A percentile compares a stretch with the other conserved stretches of the same genome.
phyloP scores from a whole-genome alignment of 2,113 vertebrate species.

The Pseudorhombus dupliciocellatus region DNA sequence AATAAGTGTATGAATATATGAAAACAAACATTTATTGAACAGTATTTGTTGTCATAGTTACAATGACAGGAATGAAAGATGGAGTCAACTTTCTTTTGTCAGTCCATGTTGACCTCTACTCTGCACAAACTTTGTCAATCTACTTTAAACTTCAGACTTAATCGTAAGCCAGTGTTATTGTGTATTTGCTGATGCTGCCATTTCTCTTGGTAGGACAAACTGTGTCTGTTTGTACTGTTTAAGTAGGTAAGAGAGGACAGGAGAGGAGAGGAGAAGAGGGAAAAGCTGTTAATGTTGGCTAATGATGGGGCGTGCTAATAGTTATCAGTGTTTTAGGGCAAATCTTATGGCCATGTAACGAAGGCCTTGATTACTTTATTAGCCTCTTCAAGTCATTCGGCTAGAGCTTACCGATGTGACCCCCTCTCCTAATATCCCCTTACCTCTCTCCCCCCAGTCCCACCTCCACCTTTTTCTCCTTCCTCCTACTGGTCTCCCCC shows the following conservation, averaged over 20 bases:
- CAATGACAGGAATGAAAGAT: too few species aligned
- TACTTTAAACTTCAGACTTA: not conserved
- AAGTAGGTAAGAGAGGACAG: not conserved
- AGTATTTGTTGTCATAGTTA: too few species aligned
- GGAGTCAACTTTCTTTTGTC: too few species aligned
- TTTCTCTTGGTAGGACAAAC: not conserved
- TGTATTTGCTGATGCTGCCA: not conserved
- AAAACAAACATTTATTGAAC: too few species aligned
- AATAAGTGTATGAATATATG: too few species aligned
- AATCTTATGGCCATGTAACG: constrained; percentile 84
- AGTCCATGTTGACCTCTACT: too few species aligned
- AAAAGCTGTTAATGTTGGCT: constrained; percentile 77
- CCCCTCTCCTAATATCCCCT: constrained; percentile 65
- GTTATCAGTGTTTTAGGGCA: constrained; percentile 84
- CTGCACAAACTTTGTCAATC: too few species aligned
- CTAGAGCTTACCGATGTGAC: constrained; percentile 78
- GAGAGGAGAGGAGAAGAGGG: constrained; percentile 34
- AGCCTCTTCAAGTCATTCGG: constrained; percentile 83
- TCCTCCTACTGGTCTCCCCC: constrained; percentile 12
- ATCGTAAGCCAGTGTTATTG: not conserved
- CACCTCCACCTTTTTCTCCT: constrained; percentile 50
- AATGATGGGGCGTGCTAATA: constrained; percentile 81
- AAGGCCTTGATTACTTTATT: constrained; percentile 85
- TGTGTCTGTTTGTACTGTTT: not conserved
- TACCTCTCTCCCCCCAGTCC: constrained; percentile 50